Evolutionary conservation across 2,113 vertebrate species (phyloP).

Genomic region (Myrmecobius fasciatus): DNA sequence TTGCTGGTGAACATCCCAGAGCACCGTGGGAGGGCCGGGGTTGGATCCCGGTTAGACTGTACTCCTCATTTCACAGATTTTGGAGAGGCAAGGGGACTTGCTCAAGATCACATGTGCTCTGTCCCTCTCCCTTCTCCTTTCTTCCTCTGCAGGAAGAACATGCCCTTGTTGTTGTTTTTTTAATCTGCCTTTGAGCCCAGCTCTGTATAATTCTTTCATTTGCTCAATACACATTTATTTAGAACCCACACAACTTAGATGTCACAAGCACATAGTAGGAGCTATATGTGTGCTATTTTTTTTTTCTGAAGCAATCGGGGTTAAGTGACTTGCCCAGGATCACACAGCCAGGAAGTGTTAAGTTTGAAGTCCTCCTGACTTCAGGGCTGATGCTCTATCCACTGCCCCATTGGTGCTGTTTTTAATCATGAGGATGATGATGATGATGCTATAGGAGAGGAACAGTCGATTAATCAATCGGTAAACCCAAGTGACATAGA

Average conservation of each 20-base stretch:
- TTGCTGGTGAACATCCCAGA: not conserved
- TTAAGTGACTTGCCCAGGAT: no score
- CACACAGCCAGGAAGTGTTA: no score
- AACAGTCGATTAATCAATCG: not conserved
- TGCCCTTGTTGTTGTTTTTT: not conserved
- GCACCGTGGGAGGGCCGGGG: no score
- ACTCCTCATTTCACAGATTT: not conserved
- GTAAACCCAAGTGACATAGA: not conserved
- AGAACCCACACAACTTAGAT: not conserved
- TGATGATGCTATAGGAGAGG: no score
- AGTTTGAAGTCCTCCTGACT: no score
- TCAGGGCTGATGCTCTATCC: no score
- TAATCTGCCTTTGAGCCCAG: constrained; percentile 26
- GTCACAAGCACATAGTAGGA: no score
- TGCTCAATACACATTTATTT: not conserved
- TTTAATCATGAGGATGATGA: no score
- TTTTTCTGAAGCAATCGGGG: no score
- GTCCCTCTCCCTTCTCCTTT: not conserved
- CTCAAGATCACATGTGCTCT: constrained; percentile 14
- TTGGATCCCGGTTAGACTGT: not conserved
- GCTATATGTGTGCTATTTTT: no score
- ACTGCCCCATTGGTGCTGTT: not conserved
- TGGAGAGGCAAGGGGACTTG: not conserved
- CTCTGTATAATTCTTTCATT: not conserved
- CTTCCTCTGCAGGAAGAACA: not conserved